Evolutionary conservation across 2,797 vertebrate species (phyloP), one percentile per base, ranked within the genome.

Genomic region (Centropyge bicolor): DNA sequence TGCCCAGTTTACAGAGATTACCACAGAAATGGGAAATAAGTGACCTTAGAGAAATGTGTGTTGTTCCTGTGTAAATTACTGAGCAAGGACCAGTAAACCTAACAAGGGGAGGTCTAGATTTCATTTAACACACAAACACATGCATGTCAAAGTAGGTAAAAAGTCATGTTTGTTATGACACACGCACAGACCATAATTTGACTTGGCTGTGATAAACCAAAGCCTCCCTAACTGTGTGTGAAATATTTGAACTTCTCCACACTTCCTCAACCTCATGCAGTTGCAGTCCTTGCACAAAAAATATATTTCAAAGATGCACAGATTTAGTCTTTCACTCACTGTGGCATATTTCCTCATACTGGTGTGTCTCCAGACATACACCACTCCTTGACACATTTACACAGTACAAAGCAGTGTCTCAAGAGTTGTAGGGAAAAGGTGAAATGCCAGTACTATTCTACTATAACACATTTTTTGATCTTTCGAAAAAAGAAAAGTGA

Each of bases 81-180:
- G 1, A 8, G 12, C 41, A 62, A 54, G 31, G 14, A 55, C 16
- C 2, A 43, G 51, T 7, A 5, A 2, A 45, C 19, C 51, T 5
- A 52, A 38, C 20, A 2, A 63, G 17, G 49, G 3, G 41, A 57
- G 10, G 14, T 48, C 8, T 13, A 61, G n/a, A 72, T 70, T 66
- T 16, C 1, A 55, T 41, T 41, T 19, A 20, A 73, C 76, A 43
- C 36, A 59, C 46, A 54, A 46, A 14, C 11, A 38, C 12, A 17
- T 24, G 22, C 16, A 65, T 38, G 31, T 22, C 55, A 57, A 85
- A 65, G 72, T 81, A 59, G 80, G 82, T 75, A 11, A 78, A 85
- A 88, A 74, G 85, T 81, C 78, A 71, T 76, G 56, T 70, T 83
- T 75, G 79, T 83, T 70, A 57, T 81, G 77, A 87, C 40, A 73